A percentile compares a stretch with the other conserved stretches of the same genome.
These are phyloP conservation scores for Macaria liturata DNA, from an alignment of 2,888 invertebrate species.

Conservation along the genomic window DNA sequence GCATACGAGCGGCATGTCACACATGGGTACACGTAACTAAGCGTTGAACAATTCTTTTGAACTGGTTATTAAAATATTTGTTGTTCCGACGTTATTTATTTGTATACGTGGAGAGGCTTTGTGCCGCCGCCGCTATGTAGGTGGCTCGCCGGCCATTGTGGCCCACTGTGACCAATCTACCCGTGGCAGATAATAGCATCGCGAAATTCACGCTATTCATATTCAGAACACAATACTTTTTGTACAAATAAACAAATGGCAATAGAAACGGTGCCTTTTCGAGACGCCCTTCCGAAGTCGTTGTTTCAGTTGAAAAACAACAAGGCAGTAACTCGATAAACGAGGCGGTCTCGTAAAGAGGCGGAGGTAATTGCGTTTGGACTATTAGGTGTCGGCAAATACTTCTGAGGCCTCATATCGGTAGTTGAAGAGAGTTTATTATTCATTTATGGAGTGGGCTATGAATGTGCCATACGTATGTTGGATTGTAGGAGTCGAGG, in stretches of 20 bases:
- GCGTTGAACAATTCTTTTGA: slow-evolving; percentile 75
- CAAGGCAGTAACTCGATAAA: slow-evolving; percentile 7
- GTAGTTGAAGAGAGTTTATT: slow-evolving; percentile 30
- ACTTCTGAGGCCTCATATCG: slow-evolving; percentile 13
- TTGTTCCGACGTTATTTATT: slow-evolving; percentile 80
- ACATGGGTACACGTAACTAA: slow-evolving; percentile 64
- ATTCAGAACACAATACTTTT: slow-evolving; percentile 38
- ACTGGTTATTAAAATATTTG: slow-evolving; percentile 83
- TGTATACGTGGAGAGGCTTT: slow-evolving; percentile 74
- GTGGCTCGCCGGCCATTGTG: slow-evolving; percentile 63
- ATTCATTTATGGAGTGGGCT: slow-evolving; percentile 37
- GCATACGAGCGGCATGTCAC: slow-evolving; percentile 57
- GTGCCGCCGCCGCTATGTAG: slow-evolving; percentile 61
- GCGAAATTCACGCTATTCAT: slow-evolving; percentile 59
- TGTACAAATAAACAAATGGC: slow-evolving; percentile 36
- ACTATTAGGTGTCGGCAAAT: slow-evolving; percentile 22
- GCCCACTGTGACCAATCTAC: slow-evolving; percentile 70
- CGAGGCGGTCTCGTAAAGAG: slow-evolving; percentile 9
- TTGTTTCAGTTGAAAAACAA: slow-evolving; percentile 6
- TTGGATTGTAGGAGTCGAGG: slow-evolving; percentile 45
- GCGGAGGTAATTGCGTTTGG: slow-evolving; percentile 7
- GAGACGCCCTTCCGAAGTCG: slow-evolving; percentile 25
- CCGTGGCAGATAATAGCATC: slow-evolving; percentile 67
- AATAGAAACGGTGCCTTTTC: slow-evolving; percentile 18
- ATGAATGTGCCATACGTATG: slow-evolving; percentile 46